Conservation (phyloP, 2,888 invertebrate genomes). For the Hirtodrosophila trivittata region DNA sequence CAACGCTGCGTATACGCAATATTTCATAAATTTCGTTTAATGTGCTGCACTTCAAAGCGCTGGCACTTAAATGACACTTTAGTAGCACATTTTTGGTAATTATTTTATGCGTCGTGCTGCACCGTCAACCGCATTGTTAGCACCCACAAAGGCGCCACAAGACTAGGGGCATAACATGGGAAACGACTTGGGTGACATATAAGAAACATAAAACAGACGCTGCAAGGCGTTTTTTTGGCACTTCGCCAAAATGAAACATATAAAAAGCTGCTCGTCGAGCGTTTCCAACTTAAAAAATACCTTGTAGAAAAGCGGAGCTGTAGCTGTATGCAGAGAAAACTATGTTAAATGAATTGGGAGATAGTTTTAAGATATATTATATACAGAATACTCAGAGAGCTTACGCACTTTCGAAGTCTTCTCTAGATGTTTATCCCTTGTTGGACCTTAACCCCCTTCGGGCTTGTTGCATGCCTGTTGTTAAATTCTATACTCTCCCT, state of each 20-base stretch:
- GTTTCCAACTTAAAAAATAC: not conserved
- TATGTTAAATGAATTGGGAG: too few species aligned
- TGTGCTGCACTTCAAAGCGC: slow-evolving; percentile 43
- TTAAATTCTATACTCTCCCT: not conserved
- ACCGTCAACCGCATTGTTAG: slow-evolving; percentile 13
- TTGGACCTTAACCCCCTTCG: too few species aligned
- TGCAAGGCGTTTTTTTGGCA: slow-evolving; percentile 38
- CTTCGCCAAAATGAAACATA: slow-evolving; percentile 35
- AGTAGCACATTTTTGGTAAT: slow-evolving; percentile 38
- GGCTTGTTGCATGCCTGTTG: too few species aligned
- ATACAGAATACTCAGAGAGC: too few species aligned
- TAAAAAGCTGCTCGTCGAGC: not conserved
- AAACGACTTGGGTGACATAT: slow-evolving; percentile 14
- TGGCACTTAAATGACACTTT: slow-evolving; percentile 40
- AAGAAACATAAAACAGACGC: slow-evolving; percentile 32
- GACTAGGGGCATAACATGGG: not conserved
- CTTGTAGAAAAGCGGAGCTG: too few species aligned
- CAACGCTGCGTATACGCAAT: slow-evolving; percentile 53
- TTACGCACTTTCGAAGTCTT: too few species aligned
- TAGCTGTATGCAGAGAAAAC: too few species aligned
- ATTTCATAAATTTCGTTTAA: slow-evolving; percentile 30
- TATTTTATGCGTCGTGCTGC: slow-evolving; percentile 27
- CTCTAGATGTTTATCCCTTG: too few species aligned
- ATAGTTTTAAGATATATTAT: too few species aligned
- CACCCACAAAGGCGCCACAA: slow-evolving; percentile 27